A percentile compares a stretch with the other conserved stretches of the same genome.
These are phyloP conservation scores for Temnothorax nylanderi DNA, from an alignment of 1,140 invertebrate genomes.

Conservation along the genomic window DNA sequence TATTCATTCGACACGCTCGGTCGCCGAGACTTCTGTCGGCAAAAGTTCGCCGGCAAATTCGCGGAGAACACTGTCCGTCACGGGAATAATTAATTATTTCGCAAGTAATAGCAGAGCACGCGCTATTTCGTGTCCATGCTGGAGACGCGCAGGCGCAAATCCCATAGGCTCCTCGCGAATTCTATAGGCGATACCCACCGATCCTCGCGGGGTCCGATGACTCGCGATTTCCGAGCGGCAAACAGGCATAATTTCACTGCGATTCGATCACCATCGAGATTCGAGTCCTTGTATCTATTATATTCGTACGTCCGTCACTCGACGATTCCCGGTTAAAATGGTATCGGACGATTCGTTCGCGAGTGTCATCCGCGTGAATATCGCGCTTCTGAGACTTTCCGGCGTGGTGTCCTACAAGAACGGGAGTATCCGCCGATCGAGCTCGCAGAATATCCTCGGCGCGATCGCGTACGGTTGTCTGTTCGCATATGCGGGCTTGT, in stretches of 20 bases:
- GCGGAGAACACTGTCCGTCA: not conserved
- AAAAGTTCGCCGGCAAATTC: not conserved
- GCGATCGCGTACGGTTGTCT: slow-evolving; percentile 56
- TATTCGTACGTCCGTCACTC: not conserved
- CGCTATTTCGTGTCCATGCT: not conserved
- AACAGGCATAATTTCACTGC: not conserved
- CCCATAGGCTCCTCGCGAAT: not conserved
- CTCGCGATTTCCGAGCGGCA: not conserved
- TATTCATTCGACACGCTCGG: slow-evolving; percentile 11
- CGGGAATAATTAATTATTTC: slow-evolving; percentile 2
- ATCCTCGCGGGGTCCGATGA: too few species aligned
- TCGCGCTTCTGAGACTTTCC: slow-evolving; percentile 59
- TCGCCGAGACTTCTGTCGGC: not conserved
- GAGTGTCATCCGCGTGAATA: slow-evolving; percentile 64
- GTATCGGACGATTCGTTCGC: slow-evolving; percentile 21
- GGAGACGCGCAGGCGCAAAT: slow-evolving; percentile 45
- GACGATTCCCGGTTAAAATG: not conserved
- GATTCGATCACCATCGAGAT: not conserved
- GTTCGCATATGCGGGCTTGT: slow-evolving; percentile 53
- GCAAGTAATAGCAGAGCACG: not conserved
- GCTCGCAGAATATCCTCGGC: slow-evolving; percentile 41
- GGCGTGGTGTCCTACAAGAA: slow-evolving; percentile 59
- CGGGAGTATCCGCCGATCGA: not conserved
- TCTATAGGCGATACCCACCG: not conserved
- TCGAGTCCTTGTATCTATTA: not conserved